phyloP scores from a whole-genome alignment of 2,797 vertebrate species.

The Cygnus olor region DNA sequence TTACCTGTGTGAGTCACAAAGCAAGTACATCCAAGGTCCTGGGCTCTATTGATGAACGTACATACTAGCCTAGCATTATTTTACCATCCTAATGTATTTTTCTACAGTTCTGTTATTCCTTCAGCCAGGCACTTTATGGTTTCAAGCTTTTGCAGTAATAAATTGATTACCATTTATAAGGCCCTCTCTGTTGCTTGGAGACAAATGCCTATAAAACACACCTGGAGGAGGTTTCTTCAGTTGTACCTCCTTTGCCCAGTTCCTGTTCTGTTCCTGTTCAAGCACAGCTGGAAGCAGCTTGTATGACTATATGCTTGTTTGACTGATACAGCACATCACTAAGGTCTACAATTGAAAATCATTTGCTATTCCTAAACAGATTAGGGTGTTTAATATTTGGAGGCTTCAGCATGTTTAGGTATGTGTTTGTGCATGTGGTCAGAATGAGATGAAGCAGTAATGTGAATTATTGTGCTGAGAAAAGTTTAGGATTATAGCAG shows the following conservation, averaged over 20 bases:
- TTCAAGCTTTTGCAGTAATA: not conserved
- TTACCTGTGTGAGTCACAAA: not conserved
- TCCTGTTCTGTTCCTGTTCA: not conserved
- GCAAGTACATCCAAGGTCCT: not conserved
- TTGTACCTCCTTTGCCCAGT: fast-evolving
- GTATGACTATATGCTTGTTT: no score
- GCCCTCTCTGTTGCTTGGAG: not conserved
- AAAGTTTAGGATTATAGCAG: not conserved
- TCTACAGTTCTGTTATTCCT: not conserved
- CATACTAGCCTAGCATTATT: not conserved
- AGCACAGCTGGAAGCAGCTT: not conserved
- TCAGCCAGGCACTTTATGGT: not conserved
- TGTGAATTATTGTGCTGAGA: not conserved
- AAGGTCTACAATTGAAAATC: not conserved
- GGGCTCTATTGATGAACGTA: not conserved
- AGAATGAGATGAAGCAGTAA: not conserved
- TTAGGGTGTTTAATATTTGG: not conserved
- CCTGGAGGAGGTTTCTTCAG: not conserved
- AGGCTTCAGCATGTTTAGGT: not conserved
- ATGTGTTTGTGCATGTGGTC: fast-evolving
- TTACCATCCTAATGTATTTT: not conserved
- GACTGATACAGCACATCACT: no score
- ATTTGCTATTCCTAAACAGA: not conserved
- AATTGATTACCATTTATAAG: not conserved
- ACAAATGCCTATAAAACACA: not conserved